Evolutionary conservation across 2,113 vertebrate species (phyloP), one percentile per base, ranked within the genome.

Genomic region (Zapus hudsonius): DNA sequence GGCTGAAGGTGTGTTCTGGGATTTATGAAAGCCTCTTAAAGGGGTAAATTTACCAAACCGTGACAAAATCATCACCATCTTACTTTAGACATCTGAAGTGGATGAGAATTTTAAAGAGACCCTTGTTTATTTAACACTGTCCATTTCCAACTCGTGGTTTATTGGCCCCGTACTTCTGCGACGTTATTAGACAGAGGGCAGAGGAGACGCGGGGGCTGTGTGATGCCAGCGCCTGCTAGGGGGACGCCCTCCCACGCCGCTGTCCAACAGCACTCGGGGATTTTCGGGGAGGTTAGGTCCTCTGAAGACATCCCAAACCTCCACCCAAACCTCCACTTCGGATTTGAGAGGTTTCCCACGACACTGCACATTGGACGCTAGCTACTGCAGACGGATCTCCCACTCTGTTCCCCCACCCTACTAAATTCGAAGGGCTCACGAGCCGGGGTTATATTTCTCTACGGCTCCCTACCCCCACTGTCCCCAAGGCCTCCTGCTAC

Each of bases 11-110:
- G 98, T 98, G 99, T 98, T 98, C 98, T 98, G 98, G 99, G 98
- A 99, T 99, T 99, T 98, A 98, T 98, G 98, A 99, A 99, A 99
- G 99, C 99, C 98, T 99, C 99, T 99, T 99, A 99, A 99, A 99
- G 99, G 99, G 99, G 99, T 99, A 99, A 99, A 99, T 99, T 99
- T 99, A 99, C 98, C 98, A 99, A 99, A 98, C 99, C 99, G 98
- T 99, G 99, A 99, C 99, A 99, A 99, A 99, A 99, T 99, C 99
- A 98, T 98, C 98, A 97, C 98, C 98, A 98, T 98, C 98, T 99
- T 98, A 99, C 98, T 99, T 99, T 98, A 98, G 98, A 98, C 98
- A 97, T 98, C 97, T 98, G 98, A 98, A 98, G 98, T 98, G 97
- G 98, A 98, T 97, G 98, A 95, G 98, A 98, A 98, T 98, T 98